Conservation (phyloP, 2,113 vertebrate species). For the Melanostigma gelatinosum region DNA sequence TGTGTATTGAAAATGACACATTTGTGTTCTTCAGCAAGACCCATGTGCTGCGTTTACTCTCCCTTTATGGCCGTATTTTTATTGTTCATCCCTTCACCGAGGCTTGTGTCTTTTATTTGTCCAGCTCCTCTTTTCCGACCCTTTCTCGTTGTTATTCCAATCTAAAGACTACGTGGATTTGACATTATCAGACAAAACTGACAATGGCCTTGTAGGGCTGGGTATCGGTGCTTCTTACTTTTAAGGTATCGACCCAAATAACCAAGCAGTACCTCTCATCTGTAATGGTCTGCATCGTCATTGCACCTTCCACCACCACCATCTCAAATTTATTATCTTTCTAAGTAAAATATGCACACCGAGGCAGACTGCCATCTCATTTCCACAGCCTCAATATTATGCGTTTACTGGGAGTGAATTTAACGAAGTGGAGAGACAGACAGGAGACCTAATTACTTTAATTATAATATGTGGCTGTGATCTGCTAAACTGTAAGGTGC, state of each 20-base stretch:
- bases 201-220: not conserved
- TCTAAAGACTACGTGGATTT: not conserved
- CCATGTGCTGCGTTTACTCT: not conserved
- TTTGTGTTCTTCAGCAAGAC: not conserved
- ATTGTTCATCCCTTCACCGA: not conserved
- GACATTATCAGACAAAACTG: not conserved
- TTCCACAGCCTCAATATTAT: slow-evolving; percentile 61
- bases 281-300: not conserved
- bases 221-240: not conserved
- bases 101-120: not conserved
- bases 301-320: not conserved
- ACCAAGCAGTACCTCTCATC: not conserved
- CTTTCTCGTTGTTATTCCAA: not conserved
- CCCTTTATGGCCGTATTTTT: not conserved
- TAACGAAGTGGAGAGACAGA: slow-evolving; percentile 64
- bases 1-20: not conserved
- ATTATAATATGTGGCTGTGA: slow-evolving; percentile 74
- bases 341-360: not conserved
- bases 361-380: slow-evolving; percentile 44
- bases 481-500: slow-evolving; percentile 77
- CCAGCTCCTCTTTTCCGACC: not conserved
- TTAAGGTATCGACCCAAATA: not conserved
- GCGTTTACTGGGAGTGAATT: slow-evolving; percentile 63
- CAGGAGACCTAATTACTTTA: slow-evolving; percentile 76
- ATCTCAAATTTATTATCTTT: slow-evolving; percentile 23